Evolutionary conservation across 2,888 invertebrate species (phyloP).

Genomic region (Romanomermis culicivorax): DNA sequence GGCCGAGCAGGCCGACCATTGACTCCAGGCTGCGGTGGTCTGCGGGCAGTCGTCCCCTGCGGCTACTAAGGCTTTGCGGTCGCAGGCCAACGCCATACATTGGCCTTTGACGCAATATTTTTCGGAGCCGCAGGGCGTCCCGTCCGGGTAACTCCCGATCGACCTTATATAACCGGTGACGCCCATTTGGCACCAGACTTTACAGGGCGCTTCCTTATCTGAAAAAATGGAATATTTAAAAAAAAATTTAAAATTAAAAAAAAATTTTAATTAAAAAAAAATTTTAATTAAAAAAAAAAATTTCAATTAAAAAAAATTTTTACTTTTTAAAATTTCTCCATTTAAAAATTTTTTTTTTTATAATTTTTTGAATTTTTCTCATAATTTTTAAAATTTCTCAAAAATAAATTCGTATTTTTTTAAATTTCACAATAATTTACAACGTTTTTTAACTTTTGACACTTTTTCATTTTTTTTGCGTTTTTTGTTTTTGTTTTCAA

Average conservation of each 20-base stretch:
- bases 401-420: too few relatives aligned
- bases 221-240: not conserved
- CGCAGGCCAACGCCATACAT: conserved; percentile 6
- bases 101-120: conserved; percentile 20
- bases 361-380: too few relatives aligned
- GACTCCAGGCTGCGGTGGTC: not conserved
- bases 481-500: too few relatives aligned
- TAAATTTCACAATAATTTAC: too few relatives aligned
- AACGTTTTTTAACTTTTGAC: too few relatives aligned
- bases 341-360: too few relatives aligned
- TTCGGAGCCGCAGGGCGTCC: conserved; percentile 20
- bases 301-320: too few relatives aligned
- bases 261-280: too few relatives aligned
- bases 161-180: conserved; percentile 19
- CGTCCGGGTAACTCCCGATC: conserved; percentile 22
- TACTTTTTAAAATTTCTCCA: too few relatives aligned
- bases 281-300: too few relatives aligned
- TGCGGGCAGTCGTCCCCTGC: not conserved
- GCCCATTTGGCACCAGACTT: conserved; percentile 10
- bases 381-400: too few relatives aligned
- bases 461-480: too few relatives aligned
- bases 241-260: conserved; percentile 5
- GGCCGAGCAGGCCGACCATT: not conserved
- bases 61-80: not conserved
- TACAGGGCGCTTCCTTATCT: conserved; percentile 10